Evolutionary conservation across 2,113 vertebrate genomes (phyloP).

Genomic region (Burhinus oedicnemus): DNA sequence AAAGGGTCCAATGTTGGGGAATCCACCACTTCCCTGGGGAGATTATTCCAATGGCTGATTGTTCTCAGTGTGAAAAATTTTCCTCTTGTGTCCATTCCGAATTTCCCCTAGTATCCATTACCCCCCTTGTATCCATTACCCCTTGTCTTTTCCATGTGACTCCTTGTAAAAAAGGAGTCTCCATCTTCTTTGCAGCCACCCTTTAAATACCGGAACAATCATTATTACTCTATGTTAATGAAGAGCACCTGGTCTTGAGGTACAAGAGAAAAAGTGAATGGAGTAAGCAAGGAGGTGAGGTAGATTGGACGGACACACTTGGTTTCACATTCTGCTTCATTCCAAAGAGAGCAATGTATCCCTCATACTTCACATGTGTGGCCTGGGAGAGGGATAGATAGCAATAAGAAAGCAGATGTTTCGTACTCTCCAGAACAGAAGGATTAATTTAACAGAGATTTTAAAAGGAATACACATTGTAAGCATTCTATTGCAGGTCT

Average conservation of each 20-base stretch:
- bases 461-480: background rate
- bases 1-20: background rate
- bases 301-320: background rate
- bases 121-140: background rate
- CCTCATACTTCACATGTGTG: background rate
- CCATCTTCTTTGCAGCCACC: background rate
- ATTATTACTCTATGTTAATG: background rate
- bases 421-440: background rate
- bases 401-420: background rate
- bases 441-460: background rate
- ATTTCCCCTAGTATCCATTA: background rate
- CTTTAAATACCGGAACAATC: background rate
- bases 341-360: background rate
- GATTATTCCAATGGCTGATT: background rate
- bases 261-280: background rate
- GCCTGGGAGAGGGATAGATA: background rate
- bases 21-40: background rate
- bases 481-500: background rate
- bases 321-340: background rate
- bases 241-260: background rate
- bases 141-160: background rate
- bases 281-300: background rate
- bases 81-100: background rate
- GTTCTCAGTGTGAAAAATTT: background rate
- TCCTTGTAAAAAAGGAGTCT: background rate